phyloP scores from a whole-genome alignment of 2,888 invertebrate genomes.

The Torymus tubicola region DNA sequence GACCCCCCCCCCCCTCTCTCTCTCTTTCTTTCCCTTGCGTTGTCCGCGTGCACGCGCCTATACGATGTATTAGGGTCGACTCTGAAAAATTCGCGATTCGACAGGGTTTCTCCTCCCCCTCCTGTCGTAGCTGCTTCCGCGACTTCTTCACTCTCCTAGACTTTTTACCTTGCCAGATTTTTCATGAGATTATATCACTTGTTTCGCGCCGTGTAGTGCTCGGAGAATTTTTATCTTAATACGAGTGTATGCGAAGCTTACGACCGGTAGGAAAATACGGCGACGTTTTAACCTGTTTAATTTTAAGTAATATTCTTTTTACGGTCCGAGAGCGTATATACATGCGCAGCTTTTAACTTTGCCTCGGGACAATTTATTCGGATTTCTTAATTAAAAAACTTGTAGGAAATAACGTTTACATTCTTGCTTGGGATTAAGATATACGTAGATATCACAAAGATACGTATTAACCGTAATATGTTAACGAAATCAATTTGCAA shows the following conservation, averaged over 20 bases:
- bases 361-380: too few relatives aligned
- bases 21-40: not conserved
- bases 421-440: too few relatives aligned
- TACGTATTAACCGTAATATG: too few relatives aligned
- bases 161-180: conserved; percentile 40
- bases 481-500: too few relatives aligned
- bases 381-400: too few relatives aligned
- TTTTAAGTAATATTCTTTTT: not conserved
- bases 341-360: too few relatives aligned
- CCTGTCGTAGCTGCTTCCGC: conserved; percentile 16
- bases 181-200: conserved; percentile 20
- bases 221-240: conserved; percentile 25
- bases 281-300: conserved; percentile 14
- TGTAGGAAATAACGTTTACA: too few relatives aligned
- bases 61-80: conserved; percentile 35
- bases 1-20: not conserved
- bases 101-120: conserved; percentile 23
- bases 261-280: not conserved
- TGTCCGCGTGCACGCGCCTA: not conserved
- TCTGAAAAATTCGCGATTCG: conserved; percentile 50
- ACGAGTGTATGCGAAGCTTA: not conserved
- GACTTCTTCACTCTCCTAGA: conserved; percentile 11
- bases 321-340: not conserved
- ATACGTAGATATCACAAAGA: too few relatives aligned
- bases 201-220: not conserved